Percentiles rank a stretch among this genome's conserved stretches.
Conservation (phyloP, 92 coral and sea anemone species). For the Epizoanthus rinbou region DNA sequence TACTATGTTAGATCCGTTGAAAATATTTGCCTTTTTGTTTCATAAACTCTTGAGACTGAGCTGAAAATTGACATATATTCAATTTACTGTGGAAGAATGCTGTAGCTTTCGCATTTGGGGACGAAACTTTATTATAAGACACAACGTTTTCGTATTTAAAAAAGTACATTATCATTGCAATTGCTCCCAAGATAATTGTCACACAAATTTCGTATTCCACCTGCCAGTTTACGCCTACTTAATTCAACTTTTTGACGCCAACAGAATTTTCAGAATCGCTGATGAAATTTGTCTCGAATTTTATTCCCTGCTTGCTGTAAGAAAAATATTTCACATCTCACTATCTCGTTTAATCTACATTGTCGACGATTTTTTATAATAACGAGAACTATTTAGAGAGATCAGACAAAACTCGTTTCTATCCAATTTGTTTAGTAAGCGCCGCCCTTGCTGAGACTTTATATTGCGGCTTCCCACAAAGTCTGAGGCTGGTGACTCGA, state of each 20-base stretch:
- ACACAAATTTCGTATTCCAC: background rate
- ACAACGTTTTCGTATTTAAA: background rate
- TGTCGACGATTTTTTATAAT: background rate
- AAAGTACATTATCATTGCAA: background rate
- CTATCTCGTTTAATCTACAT: background rate
- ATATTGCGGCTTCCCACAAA: conserved; percentile 6
- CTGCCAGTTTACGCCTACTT: conserved; percentile 16
- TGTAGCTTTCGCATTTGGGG: background rate
- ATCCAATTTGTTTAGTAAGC: conserved; percentile 24
- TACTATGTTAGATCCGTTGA: background rate
- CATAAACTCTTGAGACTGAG: background rate
- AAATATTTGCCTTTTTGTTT: background rate
- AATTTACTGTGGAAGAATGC: background rate
- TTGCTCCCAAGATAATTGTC: background rate
- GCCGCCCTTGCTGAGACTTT: conserved; percentile 3
- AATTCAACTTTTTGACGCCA: conserved; percentile 20
- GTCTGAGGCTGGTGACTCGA: background rate
- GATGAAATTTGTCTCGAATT: background rate
- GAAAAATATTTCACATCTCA: background rate
- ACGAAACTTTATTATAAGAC: background rate
- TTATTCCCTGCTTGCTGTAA: background rate
- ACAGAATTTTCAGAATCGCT: background rate
- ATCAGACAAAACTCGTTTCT: conserved; percentile 6
- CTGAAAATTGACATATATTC: background rate
- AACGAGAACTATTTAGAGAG: background rate